Evolutionary conservation across 1,140 invertebrate genomes (phyloP).

Genomic region (Drosophila sulfurigaster): DNA sequence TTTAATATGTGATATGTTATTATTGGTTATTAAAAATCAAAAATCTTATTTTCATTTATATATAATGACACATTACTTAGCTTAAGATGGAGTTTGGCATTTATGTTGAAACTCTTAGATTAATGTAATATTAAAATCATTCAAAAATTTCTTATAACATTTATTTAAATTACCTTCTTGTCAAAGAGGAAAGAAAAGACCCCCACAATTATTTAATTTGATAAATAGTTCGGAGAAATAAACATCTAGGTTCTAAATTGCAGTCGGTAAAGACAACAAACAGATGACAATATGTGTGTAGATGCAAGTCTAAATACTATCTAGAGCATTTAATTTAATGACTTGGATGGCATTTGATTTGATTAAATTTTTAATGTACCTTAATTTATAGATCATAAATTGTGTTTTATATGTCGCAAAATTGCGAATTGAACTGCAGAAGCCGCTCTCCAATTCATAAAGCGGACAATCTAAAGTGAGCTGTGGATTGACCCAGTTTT

Average conservation of each 20-base stretch:
- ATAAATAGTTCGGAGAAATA: too few species aligned
- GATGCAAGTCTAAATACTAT: not conserved
- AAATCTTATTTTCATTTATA: too few species aligned
- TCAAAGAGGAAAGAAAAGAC: too few species aligned
- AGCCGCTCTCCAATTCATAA: slow-evolving; percentile 1
- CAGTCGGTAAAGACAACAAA: not conserved
- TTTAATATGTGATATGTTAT: too few species aligned
- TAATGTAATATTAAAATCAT: too few species aligned
- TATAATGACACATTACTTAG: too few species aligned
- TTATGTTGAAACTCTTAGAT: too few species aligned
- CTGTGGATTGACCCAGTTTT: slow-evolving; percentile 43
- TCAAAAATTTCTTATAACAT: too few species aligned
- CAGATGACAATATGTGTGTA: not conserved
- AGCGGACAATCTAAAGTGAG: slow-evolving; percentile 17
- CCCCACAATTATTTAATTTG: too few species aligned
- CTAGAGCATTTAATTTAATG: not conserved
- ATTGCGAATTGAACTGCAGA: not conserved
- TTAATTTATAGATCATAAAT: slow-evolving; percentile 30
- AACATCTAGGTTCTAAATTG: not conserved
- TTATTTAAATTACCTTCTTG: too few species aligned
- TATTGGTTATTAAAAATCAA: too few species aligned
- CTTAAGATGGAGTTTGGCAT: too few species aligned
- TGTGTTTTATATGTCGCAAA: not conserved
- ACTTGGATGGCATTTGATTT: slow-evolving; percentile 3
- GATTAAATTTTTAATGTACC: not conserved